phyloP scores from a whole-genome alignment of 2,888 invertebrate genomes.

The Diarsia brunnea region DNA sequence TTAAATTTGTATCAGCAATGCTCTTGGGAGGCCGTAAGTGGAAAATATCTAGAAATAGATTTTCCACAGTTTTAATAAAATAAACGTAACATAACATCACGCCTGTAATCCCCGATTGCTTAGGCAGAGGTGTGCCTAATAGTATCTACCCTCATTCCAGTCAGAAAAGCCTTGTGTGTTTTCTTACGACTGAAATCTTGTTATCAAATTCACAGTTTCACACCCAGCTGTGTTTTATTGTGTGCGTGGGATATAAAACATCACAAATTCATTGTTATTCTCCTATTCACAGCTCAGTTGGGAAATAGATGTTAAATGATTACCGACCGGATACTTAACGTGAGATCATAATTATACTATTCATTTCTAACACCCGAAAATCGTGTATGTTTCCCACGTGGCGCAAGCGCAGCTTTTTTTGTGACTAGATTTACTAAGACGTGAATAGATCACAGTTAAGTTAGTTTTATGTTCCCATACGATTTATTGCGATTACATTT shows the following conservation, averaged over 20 bases:
- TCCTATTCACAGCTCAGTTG: slow-evolving; percentile 24
- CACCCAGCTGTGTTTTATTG: slow-evolving; percentile 13
- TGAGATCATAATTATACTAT: slow-evolving; percentile 5
- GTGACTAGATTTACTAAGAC: background rate
- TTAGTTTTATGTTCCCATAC: slow-evolving; percentile 25
- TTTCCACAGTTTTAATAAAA: background rate
- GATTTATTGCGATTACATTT: slow-evolving; percentile 21
- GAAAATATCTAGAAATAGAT: background rate
- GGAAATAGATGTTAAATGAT: slow-evolving; percentile 24
- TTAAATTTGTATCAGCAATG: background rate
- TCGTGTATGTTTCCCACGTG: slow-evolving; percentile 34
- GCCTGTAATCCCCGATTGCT: too few relatives aligned
- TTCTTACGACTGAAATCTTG: background rate
- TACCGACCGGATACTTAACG: slow-evolving; percentile 21
- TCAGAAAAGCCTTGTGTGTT: too few relatives aligned
- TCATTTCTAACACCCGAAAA: slow-evolving; percentile 31
- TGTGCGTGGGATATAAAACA: slow-evolving; percentile 31
- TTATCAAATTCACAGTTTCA: slow-evolving; percentile 28
- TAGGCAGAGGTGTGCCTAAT: too few relatives aligned
- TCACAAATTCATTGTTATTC: slow-evolving; percentile 32
- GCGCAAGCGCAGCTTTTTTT: slow-evolving; percentile 39
- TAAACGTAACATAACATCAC: too few relatives aligned
- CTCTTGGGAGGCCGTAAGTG: background rate
- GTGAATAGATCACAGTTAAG: slow-evolving; percentile 3
- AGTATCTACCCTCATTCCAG: too few relatives aligned